Percentiles rank a stretch among this genome's conserved stretches.
Conservation (phyloP, 2,113 vertebrate genomes). For the Phocoena phocoena region DNA sequence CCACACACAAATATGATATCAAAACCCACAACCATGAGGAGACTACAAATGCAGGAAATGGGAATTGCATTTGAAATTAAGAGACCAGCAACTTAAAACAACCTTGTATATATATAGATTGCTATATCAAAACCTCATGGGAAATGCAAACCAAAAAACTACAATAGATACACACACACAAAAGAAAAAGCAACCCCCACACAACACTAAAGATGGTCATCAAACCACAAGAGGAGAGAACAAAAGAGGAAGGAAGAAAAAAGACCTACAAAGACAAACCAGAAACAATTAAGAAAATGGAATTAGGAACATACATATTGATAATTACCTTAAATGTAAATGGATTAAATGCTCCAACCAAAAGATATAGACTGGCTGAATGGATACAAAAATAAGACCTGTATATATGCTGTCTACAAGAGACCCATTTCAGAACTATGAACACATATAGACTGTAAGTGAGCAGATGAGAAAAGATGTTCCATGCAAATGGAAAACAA, state of each 20-base stretch:
- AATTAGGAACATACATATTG: background rate
- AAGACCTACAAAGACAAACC: background rate
- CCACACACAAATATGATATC: background rate
- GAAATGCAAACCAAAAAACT: background rate
- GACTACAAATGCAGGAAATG: background rate
- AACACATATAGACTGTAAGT: background rate
- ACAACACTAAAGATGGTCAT: background rate
- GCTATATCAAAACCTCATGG: background rate
- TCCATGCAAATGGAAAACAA: background rate
- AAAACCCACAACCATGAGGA: background rate
- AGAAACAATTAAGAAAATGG: background rate
- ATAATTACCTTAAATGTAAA: background rate
- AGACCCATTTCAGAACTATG: background rate
- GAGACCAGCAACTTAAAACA: background rate
- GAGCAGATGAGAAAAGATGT: background rate
- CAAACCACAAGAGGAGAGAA: background rate
- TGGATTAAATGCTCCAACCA: background rate
- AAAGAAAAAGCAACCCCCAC: background rate
- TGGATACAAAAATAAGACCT: background rate
- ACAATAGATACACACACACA: background rate
- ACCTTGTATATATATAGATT: background rate
- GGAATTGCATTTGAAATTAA: background rate
- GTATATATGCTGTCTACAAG: background rate
- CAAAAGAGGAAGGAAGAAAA: background rate
- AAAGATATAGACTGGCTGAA: background rate